Evolutionary conservation across 2,888 invertebrate species (phyloP), one percentile per base, ranked within the genome.

Genomic region (Cantharis lateralis): DNA sequence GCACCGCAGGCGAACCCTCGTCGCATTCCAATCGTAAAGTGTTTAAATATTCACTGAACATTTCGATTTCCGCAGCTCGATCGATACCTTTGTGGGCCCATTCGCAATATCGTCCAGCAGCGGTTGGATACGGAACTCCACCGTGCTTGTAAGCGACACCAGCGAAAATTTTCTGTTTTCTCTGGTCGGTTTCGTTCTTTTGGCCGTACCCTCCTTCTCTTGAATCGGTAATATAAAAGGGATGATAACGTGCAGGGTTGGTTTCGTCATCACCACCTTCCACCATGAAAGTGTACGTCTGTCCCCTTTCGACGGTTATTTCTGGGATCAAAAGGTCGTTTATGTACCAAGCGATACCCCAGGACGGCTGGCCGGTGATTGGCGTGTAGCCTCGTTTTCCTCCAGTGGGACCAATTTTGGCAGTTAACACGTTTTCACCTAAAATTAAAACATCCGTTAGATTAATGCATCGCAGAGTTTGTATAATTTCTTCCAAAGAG

Each of bases 301-400:
- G 92, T 2, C 96, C 97, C 68, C 97, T 90, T 86, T 96, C 95
- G 78, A 98, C 94, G 71, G 94, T 95, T 28, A 98, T 89, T 89
- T 97, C 97, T 0, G 98, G 98, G 80, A 97, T 96, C 16, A 98
- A 91, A 80, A 93, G 90, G 84, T 96, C 96, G 88, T 98, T 97
- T 85, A 98, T 93, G 89, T 96, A 98, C 96, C 96, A 97, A 15
- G 96, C 95, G 80, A 97, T 95, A 75, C 96, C 96, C 95, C 96
- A 96, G 0, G 95, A 94, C 7, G 95, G 93, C 82, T 92, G 91
- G 68, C 95, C 95, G 13, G 96, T 96, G 73, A 95, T 92, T 1
- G 94, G 91, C 0, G 93, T 92, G 87, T 96, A 96, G 0, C 96
- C 96, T 3, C 94, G 89, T 71, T 91, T 91, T 0, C 95, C 95